These are phyloP conservation scores for Hirudo medicinalis DNA, from an alignment of 1,140 invertebrate species.

Conservation along the genomic window DNA sequence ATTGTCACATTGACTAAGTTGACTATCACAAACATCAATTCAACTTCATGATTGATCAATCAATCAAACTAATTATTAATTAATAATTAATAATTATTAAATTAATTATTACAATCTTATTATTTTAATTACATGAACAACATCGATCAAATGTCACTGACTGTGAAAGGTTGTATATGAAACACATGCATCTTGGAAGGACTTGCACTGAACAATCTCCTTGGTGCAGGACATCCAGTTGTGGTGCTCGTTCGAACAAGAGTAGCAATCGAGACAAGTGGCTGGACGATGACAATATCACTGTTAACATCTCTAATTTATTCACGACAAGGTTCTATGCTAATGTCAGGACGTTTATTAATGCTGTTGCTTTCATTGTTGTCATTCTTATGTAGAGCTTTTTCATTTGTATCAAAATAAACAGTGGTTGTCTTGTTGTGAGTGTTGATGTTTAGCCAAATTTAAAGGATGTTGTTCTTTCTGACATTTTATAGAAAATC, in stretches of 20 bases:
- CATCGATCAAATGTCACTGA: neutral
- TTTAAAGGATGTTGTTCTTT: neutral
- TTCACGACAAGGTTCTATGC: neutral
- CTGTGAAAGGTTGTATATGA: constrained; percentile 11
- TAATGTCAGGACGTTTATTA: neutral
- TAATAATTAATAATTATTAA: neutral
- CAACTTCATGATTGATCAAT: neutral
- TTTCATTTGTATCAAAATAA: neutral
- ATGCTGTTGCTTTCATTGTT: neutral
- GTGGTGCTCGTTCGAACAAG: neutral
- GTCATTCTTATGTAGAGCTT: neutral
- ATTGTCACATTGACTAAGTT: too few species aligned
- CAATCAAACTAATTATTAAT: neutral
- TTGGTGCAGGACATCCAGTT: constrained; percentile 14
- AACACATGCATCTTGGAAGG: constrained; percentile 14
- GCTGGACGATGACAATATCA: neutral
- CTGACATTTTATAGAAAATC: too few species aligned
- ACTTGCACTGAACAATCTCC: constrained; percentile 3
- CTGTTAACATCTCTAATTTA: neutral
- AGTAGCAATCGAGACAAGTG: neutral
- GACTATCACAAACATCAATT: too few species aligned
- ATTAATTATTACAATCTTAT: neutral
- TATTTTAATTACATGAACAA: too few species aligned
- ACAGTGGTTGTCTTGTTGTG: neutral
- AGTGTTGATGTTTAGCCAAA: neutral